Conservation (phyloP, 2,113 vertebrate genomes). For the Porphyrio hochstetteri region DNA sequence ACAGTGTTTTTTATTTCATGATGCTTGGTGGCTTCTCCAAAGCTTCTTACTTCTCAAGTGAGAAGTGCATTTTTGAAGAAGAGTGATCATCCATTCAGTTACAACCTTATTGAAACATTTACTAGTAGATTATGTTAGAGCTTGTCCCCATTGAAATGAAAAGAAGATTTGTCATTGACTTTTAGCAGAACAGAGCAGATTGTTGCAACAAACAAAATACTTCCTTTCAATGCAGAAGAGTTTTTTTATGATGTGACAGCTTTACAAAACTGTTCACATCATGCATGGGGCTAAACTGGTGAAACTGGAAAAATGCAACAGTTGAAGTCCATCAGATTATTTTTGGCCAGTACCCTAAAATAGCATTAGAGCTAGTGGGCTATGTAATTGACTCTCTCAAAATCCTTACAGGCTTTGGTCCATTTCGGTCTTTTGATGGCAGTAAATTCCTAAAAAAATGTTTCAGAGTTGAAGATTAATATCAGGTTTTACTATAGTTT, state of each 20-base stretch:
- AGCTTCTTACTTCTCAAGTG: background rate
- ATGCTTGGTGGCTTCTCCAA: background rate
- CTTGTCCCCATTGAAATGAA: background rate
- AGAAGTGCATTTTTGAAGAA: background rate
- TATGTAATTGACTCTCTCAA: background rate
- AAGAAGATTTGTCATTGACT: background rate
- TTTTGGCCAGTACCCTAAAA: background rate
- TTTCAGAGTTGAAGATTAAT: background rate
- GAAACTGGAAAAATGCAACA: background rate
- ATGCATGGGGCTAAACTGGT: background rate
- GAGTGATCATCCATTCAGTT: background rate
- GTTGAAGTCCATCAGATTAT: background rate
- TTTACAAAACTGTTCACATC: background rate
- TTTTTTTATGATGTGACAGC: background rate
- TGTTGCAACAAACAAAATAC: background rate
- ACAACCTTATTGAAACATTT: background rate
- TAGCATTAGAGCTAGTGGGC: background rate
- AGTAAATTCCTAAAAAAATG: background rate
- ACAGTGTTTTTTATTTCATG: background rate
- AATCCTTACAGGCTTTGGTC: background rate
- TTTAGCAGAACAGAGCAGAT: background rate
- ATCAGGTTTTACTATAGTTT: background rate
- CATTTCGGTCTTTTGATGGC: background rate
- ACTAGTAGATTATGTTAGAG: background rate
- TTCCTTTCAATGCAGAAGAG: background rate